Percentiles rank a stretch among this genome's conserved stretches.
phyloP scores from a whole-genome alignment of 2,888 invertebrate species.

The Drosophila bunnanda region DNA sequence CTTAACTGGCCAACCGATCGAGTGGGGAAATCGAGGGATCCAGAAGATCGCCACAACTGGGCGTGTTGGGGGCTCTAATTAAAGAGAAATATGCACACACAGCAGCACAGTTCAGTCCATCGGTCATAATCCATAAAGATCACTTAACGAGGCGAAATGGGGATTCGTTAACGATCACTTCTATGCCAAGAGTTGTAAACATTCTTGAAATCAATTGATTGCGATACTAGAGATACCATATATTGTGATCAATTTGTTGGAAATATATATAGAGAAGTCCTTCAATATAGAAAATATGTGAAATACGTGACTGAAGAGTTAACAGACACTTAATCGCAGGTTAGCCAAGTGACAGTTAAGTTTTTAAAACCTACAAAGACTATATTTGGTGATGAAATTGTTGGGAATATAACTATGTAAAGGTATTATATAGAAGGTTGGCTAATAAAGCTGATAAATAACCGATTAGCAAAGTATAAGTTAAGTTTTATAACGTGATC shows the following conservation, averaged over 20 bases:
- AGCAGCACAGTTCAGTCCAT: conserved; percentile 11
- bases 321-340: not conserved
- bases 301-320: too few relatives aligned
- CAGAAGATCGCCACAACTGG: conserved; percentile 13
- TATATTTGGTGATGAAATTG: not conserved
- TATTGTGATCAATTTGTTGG: not conserved
- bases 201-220: conserved; percentile 21
- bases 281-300: not conserved
- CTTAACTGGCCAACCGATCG: conserved; percentile 12
- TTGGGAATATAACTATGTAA: not conserved
- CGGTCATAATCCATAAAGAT: conserved; percentile 37
- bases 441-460: not conserved
- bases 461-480: too few relatives aligned
- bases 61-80: conserved; percentile 37
- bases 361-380: not conserved
- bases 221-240: not conserved
- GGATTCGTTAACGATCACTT: conserved; percentile 26
- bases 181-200: conserved; percentile 23
- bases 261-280: not conserved
- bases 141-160: conserved; percentile 29
- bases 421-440: not conserved
- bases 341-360: not conserved
- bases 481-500: too few relatives aligned
- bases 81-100: conserved; percentile 29
- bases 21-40: conserved; percentile 10